Conservation (phyloP, 2,888 invertebrate genomes). For the Cephonodes hylas region DNA sequence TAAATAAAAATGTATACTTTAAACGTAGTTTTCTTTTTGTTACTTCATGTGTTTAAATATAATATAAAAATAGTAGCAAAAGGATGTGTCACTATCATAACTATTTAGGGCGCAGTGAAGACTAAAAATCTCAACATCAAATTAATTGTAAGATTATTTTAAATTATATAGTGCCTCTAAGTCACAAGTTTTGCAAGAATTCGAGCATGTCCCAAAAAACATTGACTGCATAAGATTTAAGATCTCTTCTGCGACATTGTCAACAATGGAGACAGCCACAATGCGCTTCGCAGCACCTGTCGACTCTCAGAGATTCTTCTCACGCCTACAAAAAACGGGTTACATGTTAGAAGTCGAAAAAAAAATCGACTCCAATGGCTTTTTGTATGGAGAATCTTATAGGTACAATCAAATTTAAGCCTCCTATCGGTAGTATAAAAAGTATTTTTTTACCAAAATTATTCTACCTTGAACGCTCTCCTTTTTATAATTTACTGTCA, state of each 20-base stretch:
- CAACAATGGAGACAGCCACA: conserved; percentile 26
- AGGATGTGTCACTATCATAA: no score
- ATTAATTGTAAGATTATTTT: no score
- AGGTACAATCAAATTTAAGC: background rate
- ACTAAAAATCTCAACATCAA: no score
- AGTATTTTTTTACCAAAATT: no score
- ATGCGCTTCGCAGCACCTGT: conserved; percentile 57
- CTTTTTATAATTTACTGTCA: no score
- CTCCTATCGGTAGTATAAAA: background rate
- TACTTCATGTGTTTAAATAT: no score
- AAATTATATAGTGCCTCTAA: no score
- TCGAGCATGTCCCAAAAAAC: background rate
- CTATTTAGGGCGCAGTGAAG: no score
- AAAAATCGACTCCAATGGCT: conserved; percentile 38
- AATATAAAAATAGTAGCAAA: no score
- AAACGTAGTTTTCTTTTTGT: no score
- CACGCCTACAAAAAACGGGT: conserved; percentile 76
- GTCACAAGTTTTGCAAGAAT: background rate
- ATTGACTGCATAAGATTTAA: conserved; percentile 3
- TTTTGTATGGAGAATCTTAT: conserved; percentile 25
- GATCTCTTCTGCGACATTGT: conserved; percentile 10
- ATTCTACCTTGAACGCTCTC: no score
- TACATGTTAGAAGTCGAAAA: conserved; percentile 38
- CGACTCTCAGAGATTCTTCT: conserved; percentile 54
- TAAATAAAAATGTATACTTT: no score